phyloP scores from a whole-genome alignment of 2,113 vertebrate species.

The Gallinago undulata region DNA sequence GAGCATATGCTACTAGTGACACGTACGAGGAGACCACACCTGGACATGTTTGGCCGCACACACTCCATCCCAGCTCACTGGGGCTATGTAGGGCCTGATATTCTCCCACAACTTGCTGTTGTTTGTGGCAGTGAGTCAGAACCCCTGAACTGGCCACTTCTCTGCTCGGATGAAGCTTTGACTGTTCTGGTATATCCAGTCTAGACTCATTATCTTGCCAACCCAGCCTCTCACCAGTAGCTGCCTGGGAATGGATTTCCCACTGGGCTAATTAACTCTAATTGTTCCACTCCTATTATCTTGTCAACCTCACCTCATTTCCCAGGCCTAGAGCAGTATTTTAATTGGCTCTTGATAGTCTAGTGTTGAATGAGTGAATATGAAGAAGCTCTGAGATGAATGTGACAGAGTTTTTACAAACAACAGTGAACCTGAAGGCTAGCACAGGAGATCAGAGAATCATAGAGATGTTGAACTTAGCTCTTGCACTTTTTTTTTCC shows the following conservation, averaged over 20 bases:
- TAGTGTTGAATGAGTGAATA: constrained; percentile 52
- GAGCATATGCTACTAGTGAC: background rate
- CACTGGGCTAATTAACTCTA: constrained; percentile 60
- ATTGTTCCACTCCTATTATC: constrained; percentile 63
- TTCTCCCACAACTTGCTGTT: background rate
- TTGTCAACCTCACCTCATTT: constrained; percentile 64
- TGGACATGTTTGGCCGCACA: background rate
- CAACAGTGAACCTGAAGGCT: background rate
- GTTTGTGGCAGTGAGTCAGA: background rate
- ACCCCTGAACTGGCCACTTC: background rate
- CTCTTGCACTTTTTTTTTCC: background rate
- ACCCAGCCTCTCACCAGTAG: constrained; percentile 34
- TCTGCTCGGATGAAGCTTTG: background rate
- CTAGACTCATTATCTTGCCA: constrained; percentile 38
- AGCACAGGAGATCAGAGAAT: background rate
- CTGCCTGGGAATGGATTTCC: constrained; percentile 57
- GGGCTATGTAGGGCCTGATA: background rate
- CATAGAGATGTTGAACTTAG: background rate
- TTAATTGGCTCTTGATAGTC: constrained; percentile 50
- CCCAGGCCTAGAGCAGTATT: constrained; percentile 62
- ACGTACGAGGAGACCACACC: background rate
- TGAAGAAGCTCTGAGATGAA: background rate
- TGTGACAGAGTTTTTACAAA: background rate
- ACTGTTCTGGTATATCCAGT: constrained; percentile 51
- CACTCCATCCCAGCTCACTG: background rate